phyloP scores from a whole-genome alignment of 1,140 invertebrate species.

The Phortica variegata region DNA sequence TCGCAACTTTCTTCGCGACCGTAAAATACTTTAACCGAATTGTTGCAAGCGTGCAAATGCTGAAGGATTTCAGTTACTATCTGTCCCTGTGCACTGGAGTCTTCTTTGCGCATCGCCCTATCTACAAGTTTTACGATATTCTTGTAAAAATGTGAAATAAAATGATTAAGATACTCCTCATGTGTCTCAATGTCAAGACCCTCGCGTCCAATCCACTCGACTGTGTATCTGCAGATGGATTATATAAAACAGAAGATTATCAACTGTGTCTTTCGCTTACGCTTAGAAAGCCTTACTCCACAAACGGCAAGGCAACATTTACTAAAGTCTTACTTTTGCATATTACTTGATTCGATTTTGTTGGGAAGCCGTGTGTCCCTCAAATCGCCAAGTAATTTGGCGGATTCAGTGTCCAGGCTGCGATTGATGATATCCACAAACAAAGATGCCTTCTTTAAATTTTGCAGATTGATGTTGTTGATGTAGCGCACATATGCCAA shows the following conservation, averaged over 20 bases:
- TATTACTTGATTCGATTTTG: constrained; percentile 85
- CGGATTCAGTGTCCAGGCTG: constrained; percentile 90
- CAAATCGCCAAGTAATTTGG: constrained; percentile 84
- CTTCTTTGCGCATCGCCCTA: constrained; percentile 92
- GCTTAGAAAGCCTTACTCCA: background rate
- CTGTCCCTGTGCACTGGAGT: constrained; percentile 88
- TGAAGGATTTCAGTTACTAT: constrained; percentile 95
- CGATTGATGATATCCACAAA: constrained; percentile 94
- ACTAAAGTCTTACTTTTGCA: constrained; percentile 76
- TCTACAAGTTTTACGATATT: constrained; percentile 92
- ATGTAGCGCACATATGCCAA: constrained; percentile 95
- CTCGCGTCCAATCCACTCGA: constrained; percentile 96
- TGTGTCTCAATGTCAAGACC: constrained; percentile 92
- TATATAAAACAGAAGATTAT: background rate
- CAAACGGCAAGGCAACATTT: too few relatives aligned
- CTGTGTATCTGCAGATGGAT: constrained; percentile 75
- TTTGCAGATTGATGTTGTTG: constrained; percentile 96
- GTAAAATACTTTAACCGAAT: constrained; percentile 95
- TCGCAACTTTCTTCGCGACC: constrained; percentile 86
- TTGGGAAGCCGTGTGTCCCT: constrained; percentile 83
- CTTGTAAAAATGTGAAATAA: constrained; percentile 93
- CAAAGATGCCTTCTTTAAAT: constrained; percentile 88
- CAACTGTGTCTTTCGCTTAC: background rate
- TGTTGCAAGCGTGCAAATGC: constrained; percentile 94
- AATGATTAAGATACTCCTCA: constrained; percentile 91